Conservation (phyloP, 2,888 invertebrate genomes). For the Ichneumoninae sp. region DNA sequence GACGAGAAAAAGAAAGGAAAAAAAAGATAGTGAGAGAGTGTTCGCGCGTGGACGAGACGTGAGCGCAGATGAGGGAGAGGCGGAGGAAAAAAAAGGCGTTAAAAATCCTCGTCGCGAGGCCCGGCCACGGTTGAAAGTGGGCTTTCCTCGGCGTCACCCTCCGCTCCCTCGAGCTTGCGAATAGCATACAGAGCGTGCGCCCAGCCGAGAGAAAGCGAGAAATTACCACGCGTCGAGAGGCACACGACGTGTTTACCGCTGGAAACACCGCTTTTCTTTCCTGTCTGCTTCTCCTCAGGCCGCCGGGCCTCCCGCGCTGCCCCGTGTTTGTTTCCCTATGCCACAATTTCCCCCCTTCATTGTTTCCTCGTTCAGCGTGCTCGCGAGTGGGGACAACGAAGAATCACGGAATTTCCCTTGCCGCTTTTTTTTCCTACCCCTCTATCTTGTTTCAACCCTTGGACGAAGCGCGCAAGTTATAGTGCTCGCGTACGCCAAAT, state of each 20-base stretch:
- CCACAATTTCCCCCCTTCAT: slow-evolving; percentile 39
- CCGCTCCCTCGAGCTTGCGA: slow-evolving; percentile 61
- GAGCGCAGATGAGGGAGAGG: slow-evolving; percentile 53
- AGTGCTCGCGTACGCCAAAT: not conserved
- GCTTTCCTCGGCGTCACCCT: slow-evolving; percentile 60
- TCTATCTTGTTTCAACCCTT: not conserved
- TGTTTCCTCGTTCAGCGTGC: slow-evolving; percentile 41
- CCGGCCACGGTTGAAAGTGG: slow-evolving; percentile 62
- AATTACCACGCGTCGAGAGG: slow-evolving; percentile 64
- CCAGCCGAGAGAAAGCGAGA: slow-evolving; percentile 62
- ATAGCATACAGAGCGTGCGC: slow-evolving; percentile 58
- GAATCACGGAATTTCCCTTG: slow-evolving; percentile 33
- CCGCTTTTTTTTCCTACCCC: not conserved
- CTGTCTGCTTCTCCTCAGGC: slow-evolving; percentile 56
- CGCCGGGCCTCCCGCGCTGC: slow-evolving; percentile 25
- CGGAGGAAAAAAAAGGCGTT: slow-evolving; percentile 62
- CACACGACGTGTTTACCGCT: slow-evolving; percentile 65
- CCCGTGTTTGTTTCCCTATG: slow-evolving; percentile 58
- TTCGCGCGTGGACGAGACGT: slow-evolving; percentile 34
- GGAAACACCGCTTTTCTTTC: slow-evolving; percentile 69
- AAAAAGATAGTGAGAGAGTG: slow-evolving; percentile 7
- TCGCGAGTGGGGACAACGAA: slow-evolving; percentile 38
- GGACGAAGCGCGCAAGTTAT: not conserved
- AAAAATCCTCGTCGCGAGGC: slow-evolving; percentile 58
- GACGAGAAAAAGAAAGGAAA: slow-evolving; percentile 50